Evolutionary conservation across 2,797 vertebrate species (phyloP).

Genomic region (Hapalemur alaotrensis): DNA sequence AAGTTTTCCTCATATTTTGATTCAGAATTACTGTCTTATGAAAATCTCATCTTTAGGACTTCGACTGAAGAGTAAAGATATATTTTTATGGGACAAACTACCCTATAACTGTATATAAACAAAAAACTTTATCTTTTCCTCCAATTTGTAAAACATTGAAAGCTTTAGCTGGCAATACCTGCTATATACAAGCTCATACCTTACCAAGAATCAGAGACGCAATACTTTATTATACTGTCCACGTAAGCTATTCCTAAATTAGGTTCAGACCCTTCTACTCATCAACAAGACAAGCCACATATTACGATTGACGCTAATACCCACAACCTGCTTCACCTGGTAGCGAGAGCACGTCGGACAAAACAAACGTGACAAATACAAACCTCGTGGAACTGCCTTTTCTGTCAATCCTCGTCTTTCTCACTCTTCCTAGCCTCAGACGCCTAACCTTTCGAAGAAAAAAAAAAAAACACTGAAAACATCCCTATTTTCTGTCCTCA

Average conservation of each 20-base stretch:
- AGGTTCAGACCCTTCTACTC: neutral
- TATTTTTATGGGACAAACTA: neutral
- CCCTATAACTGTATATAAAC: neutral
- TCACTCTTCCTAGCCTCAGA: conserved; percentile 26
- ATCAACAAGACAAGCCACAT: conserved; percentile 6
- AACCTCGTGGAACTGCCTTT: conserved; percentile 17
- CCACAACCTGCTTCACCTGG: neutral
- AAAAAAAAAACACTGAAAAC: conserved; percentile 60
- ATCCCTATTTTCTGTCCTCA: conserved; percentile 69
- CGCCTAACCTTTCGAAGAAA: conserved; percentile 67
- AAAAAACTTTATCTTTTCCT: conserved; percentile 8
- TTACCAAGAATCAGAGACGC: neutral
- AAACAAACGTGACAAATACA: conserved; percentile 1
- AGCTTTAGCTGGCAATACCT: neutral
- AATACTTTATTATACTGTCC: neutral
- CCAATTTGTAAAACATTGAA: neutral
- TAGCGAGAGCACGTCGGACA: conserved; percentile 15
- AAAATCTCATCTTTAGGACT: conserved; percentile 22
- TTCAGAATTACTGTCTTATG: conserved; percentile 21
- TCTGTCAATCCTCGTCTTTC: conserved; percentile 12
- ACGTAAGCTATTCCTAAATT: neutral
- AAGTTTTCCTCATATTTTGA: conserved; percentile 71
- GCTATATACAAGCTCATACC: neutral
- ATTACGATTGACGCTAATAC: neutral
- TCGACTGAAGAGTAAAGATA: conserved; percentile 1